Evolutionary conservation across 2,113 vertebrate genomes (phyloP).

Genomic region (Anarrhichthys ocellatus): DNA sequence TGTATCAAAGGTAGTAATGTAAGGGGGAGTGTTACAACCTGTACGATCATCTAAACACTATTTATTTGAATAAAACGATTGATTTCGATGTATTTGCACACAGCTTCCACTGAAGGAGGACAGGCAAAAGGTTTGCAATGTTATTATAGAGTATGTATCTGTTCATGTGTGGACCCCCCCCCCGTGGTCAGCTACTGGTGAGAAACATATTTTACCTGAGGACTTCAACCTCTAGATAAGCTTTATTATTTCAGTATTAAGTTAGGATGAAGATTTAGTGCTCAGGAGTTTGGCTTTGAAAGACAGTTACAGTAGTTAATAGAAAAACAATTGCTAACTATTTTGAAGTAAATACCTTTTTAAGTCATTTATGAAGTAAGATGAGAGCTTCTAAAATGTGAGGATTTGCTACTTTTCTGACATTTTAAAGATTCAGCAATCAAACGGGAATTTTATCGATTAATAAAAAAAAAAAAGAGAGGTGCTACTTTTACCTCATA

Average conservation of each 20-base stretch:
- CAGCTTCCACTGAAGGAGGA: not conserved
- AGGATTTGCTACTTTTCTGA: not conserved
- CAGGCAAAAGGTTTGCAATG: not conserved
- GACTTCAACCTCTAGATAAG: not conserved
- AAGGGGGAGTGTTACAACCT: not conserved
- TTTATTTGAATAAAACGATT: not conserved
- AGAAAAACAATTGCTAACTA: not conserved
- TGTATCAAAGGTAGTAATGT: slow-evolving; percentile 32
- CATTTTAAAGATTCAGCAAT: not conserved
- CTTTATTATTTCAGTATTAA: not conserved
- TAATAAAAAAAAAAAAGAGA: not conserved
- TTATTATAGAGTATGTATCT: not conserved
- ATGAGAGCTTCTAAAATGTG: not conserved
- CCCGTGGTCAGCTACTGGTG: not conserved
- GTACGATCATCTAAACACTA: not conserved
- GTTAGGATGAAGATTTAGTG: not conserved
- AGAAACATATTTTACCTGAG: not conserved
- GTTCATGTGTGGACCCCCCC: not conserved
- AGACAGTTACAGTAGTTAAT: not conserved
- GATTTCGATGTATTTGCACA: not conserved
- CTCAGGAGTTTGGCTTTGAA: not conserved
- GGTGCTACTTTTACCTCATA: not conserved
- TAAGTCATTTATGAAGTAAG: not conserved
- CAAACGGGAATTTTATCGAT: not conserved
- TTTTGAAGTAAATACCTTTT: not conserved